Percentiles rank a stretch among this genome's conserved stretches.
These are phyloP conservation scores for Sabatieria punctata DNA, from an alignment of 2,888 invertebrate species.

Conservation along the genomic window DNA sequence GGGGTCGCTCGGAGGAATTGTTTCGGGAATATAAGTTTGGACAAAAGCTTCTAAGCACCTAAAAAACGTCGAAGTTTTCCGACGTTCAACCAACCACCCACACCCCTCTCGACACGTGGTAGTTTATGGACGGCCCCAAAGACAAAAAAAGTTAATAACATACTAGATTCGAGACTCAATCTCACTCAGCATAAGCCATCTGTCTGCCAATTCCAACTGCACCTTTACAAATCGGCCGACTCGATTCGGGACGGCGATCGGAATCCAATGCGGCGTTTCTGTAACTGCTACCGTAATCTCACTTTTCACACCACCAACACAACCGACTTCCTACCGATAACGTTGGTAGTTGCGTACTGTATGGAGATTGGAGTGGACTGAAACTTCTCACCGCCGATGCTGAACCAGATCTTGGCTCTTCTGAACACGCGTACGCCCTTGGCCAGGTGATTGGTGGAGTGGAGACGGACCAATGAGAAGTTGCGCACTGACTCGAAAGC, in stretches of 20 bases:
- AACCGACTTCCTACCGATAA: background rate
- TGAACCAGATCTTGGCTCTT: conserved; percentile 1
- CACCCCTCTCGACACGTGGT: conserved; percentile 59
- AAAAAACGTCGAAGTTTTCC: too few relatives aligned
- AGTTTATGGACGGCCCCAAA: conserved; percentile 71
- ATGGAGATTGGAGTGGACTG: conserved; percentile 13
- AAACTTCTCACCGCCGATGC: background rate
- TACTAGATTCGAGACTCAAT: conserved; percentile 71
- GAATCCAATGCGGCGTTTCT: background rate
- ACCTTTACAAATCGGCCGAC: conserved; percentile 62
- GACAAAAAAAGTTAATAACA: conserved; percentile 53
- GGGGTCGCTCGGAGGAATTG: too few relatives aligned
- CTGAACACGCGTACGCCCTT: conserved; percentile 45
- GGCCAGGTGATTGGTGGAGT: conserved; percentile 66
- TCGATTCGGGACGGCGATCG: conserved; percentile 55
- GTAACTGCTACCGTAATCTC: conserved; percentile 38
- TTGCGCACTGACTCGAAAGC: conserved; percentile 73
- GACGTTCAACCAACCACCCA: conserved; percentile 55
- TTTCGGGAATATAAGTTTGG: too few relatives aligned
- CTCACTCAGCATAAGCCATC: conserved; percentile 79
- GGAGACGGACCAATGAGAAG: conserved; percentile 61
- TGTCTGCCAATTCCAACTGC: conserved; percentile 56
- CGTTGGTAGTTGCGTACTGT: background rate
- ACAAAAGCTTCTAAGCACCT: too few relatives aligned
- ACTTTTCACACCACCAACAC: background rate